Conservation (phyloP, 92 coral and sea anemone genomes). For the Siderastrea radians region DNA sequence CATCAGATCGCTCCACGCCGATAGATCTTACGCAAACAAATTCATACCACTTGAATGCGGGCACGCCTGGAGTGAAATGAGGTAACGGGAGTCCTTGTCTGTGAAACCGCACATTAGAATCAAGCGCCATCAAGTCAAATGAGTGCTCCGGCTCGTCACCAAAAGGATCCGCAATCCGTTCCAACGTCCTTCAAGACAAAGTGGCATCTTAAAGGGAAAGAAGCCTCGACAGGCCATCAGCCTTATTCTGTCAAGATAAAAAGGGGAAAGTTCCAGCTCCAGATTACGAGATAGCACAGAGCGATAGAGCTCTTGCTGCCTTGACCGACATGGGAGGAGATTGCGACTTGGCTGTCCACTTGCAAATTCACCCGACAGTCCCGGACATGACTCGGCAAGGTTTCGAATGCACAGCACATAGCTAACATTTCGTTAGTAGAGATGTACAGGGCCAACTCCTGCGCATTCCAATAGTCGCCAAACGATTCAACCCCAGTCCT, state of each 20-base stretch:
- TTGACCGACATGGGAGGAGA: not conserved
- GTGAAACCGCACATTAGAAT: conserved; percentile 28
- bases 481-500: too few relatives aligned
- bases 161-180: not conserved
- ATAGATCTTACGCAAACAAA: conserved; percentile 40
- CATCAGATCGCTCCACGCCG: not conserved
- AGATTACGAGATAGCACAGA: not conserved
- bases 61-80: conserved; percentile 41
- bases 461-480: conserved; percentile 32
- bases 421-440: conserved; percentile 45
- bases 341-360: conserved; percentile 29
- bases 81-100: conserved; percentile 13
- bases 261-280: not conserved
- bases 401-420: not conserved
- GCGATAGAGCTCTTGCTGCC: conserved; percentile 14
- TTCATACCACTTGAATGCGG: conserved; percentile 33
- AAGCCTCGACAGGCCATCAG: conserved; percentile 20
- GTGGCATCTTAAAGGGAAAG: not conserved
- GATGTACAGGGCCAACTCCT: conserved; percentile 9
- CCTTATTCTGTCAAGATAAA: not conserved
- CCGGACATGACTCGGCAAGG: not conserved
- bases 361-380: conserved; percentile 19
- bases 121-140: conserved; percentile 40
- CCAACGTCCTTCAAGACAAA: conserved; percentile 8
- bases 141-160: conserved; percentile 43